Evolutionary conservation across 2,797 vertebrate genomes (phyloP).

Genomic region (Neosilurus mollespiculum): DNA sequence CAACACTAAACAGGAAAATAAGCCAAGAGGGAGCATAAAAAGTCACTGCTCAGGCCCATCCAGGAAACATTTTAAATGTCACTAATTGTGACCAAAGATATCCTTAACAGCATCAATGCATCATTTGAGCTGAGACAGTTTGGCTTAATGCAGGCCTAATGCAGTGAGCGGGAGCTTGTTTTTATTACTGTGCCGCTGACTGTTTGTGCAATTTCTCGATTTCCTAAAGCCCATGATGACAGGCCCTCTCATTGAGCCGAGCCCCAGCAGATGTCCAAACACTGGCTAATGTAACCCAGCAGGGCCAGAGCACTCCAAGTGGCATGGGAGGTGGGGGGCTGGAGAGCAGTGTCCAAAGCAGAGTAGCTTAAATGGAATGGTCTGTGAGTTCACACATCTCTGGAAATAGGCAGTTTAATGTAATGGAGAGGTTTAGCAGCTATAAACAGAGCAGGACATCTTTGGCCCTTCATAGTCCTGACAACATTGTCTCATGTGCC

Average conservation of each 20-base stretch:
- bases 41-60: conserved; percentile 30
- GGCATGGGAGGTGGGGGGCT: neutral
- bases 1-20: conserved; percentile 46
- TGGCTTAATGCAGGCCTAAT: conserved; percentile 74
- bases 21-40: conserved; percentile 24
- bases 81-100: conserved; percentile 72
- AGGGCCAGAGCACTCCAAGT: conserved; percentile 46
- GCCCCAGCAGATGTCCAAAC: conserved; percentile 79
- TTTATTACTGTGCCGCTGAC: conserved; percentile 75
- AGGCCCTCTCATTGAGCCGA: conserved; percentile 64
- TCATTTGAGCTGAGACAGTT: conserved; percentile 66
- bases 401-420: conserved; percentile 80
- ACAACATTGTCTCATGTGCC: conserved; percentile 87
- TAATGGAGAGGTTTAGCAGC: conserved; percentile 71
- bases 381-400: conserved; percentile 79
- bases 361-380: conserved; percentile 71
- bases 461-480: conserved; percentile 80
- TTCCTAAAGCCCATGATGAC: conserved; percentile 74
- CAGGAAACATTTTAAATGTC: conserved; percentile 64
- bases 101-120: conserved; percentile 70
- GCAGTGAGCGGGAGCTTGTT: conserved; percentile 75
- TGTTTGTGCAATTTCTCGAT: conserved; percentile 81
- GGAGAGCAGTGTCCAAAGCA: conserved; percentile 38
- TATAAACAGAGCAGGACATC: conserved; percentile 86
- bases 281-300: conserved; percentile 74